Evolutionary conservation across 2,797 vertebrate genomes (phyloP).

Genomic region (Anolis apletophallus): DNA sequence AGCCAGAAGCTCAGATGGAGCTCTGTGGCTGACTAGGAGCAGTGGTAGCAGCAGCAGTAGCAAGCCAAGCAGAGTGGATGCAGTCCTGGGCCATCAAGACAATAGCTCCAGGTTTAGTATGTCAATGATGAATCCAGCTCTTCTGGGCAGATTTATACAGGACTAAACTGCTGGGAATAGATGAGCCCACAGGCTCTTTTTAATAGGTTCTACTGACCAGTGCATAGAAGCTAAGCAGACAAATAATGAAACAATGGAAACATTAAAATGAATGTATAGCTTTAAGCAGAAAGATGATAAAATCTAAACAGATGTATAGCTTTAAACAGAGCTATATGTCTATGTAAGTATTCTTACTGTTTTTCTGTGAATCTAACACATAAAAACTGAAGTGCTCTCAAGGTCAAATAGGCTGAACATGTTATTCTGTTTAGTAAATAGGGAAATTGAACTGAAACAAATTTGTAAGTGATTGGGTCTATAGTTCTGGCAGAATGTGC

Average conservation of each 20-base stretch:
- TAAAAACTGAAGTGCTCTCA: neutral
- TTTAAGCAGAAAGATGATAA: neutral
- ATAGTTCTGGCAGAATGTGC: neutral
- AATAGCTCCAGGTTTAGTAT: too few relatives aligned
- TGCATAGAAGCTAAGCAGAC: neutral
- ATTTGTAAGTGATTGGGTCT: conserved; percentile 12
- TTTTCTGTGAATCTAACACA: neutral
- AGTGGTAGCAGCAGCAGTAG: too few relatives aligned
- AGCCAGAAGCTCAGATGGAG: too few relatives aligned
- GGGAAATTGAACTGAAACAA: conserved; percentile 1
- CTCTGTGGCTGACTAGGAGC: too few relatives aligned
- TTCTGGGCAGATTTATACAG: too few relatives aligned
- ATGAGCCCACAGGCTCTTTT: neutral
- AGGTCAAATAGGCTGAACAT: neutral
- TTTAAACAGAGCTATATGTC: neutral
- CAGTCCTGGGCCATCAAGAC: too few relatives aligned
- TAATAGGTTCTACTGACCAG: neutral
- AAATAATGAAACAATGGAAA: neutral
- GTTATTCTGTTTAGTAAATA: neutral
- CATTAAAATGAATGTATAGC: neutral
- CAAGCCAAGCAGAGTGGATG: too few relatives aligned
- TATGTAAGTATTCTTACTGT: neutral
- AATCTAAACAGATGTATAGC: neutral
- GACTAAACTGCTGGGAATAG: too few relatives aligned
- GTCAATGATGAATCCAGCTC: too few relatives aligned